A percentile compares a stretch with the other conserved stretches of the same genome.
Conservation (phyloP, 2,888 invertebrate species). For the Nymphalis urticae region DNA sequence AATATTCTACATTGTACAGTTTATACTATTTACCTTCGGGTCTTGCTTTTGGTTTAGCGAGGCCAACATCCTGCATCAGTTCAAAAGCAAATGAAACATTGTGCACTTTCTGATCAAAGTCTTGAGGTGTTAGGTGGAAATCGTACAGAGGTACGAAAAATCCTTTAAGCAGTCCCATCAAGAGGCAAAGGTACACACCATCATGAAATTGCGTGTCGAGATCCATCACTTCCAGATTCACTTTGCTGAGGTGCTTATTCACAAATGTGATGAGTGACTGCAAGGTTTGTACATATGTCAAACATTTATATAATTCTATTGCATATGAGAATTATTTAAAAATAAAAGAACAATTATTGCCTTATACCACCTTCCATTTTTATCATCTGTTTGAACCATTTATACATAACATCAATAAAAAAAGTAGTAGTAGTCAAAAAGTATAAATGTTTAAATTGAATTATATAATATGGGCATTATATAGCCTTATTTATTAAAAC, state of each 20-base stretch:
- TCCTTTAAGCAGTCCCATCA: conserved; percentile 98
- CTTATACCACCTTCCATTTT: no score
- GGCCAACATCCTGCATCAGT: conserved; percentile 97
- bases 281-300: conserved; percentile 45
- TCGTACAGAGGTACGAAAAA: conserved; percentile 98
- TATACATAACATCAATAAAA: no score
- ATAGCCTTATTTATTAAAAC: no score
- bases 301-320: no score
- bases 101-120: conserved; percentile 95
- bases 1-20: no score
- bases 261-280: conserved; percentile 98
- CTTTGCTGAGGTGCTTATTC: conserved; percentile 97
- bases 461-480: no score
- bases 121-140: conserved; percentile 95
- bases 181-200: conserved; percentile 95
- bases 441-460: no score
- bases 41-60: conserved; percentile 95
- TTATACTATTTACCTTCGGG: conserved; percentile 89
- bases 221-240: conserved; percentile 97
- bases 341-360: no score
- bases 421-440: no score
- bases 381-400: no score
- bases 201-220: conserved; percentile 98
- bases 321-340: no score
- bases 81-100: conserved; percentile 99